These are phyloP conservation scores for Orthosia gothica DNA, from an alignment of 2,888 invertebrate species.

Conservation along the genomic window DNA sequence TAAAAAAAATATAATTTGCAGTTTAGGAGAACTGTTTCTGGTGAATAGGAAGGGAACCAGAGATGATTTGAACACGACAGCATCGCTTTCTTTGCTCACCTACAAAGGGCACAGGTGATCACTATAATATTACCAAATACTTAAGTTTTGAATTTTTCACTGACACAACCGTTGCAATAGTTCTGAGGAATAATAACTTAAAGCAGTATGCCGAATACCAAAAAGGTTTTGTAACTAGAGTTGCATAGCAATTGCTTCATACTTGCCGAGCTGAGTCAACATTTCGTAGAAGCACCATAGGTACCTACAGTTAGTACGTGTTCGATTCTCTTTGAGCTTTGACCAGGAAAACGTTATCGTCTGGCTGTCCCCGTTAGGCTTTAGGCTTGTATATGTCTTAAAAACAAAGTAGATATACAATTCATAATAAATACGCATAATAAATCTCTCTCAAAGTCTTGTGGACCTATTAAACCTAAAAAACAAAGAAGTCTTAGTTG, in stretches of 20 bases:
- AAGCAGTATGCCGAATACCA: slow-evolving; percentile 55
- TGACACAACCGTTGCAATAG: slow-evolving; percentile 16
- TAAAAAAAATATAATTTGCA: too few species aligned
- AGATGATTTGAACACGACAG: background rate
- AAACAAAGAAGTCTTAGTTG: background rate
- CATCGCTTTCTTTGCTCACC: background rate
- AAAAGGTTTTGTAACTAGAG: slow-evolving; percentile 53
- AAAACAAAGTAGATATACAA: slow-evolving; percentile 6
- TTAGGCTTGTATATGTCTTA: slow-evolving; percentile 8
- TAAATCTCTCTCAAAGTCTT: background rate
- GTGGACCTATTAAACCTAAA: background rate
- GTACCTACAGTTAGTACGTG: slow-evolving; percentile 35
- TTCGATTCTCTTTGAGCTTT: slow-evolving; percentile 41
- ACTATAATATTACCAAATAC: background rate
- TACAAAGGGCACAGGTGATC: background rate
- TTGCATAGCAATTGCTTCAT: slow-evolving; percentile 57
- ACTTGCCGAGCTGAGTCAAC: slow-evolving; percentile 65
- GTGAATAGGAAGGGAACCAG: too few species aligned
- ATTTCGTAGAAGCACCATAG: slow-evolving; percentile 64
- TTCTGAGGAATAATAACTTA: slow-evolving; percentile 38
- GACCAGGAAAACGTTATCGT: slow-evolving; percentile 65
- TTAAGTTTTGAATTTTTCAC: slow-evolving; percentile 2
- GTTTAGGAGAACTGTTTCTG: background rate
- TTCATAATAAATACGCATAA: background rate
- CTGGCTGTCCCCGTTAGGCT: slow-evolving; percentile 21